Percentiles rank a stretch among this genome's conserved stretches.
Evolutionary conservation across 1,140 invertebrate species (phyloP).

Genomic region (Plectus sambesii): DNA sequence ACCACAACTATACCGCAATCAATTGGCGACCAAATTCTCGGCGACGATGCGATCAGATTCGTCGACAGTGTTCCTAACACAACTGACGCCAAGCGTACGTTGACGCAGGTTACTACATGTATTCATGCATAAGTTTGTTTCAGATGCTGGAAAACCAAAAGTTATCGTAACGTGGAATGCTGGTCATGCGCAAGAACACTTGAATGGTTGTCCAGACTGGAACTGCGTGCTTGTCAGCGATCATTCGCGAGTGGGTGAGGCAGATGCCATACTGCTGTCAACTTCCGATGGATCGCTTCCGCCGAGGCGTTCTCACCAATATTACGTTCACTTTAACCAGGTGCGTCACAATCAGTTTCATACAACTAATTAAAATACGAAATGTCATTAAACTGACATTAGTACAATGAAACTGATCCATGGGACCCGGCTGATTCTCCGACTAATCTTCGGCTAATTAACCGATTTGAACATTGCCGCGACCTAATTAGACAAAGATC

Average conservation of each 20-base stretch:
- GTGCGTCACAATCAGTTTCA: constrained; percentile 11
- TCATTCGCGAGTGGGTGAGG: constrained; percentile 8
- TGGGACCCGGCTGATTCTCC: background rate
- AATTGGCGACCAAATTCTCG: constrained; percentile 8
- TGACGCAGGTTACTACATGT: background rate
- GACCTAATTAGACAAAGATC: too few relatives aligned
- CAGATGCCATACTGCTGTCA: constrained; percentile 23
- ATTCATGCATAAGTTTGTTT: too few relatives aligned
- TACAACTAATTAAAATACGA: constrained; percentile 28
- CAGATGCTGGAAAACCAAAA: too few relatives aligned
- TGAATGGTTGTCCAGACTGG: constrained; percentile 41
- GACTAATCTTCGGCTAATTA: too few relatives aligned
- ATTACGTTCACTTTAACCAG: background rate
- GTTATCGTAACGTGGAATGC: too few relatives aligned
- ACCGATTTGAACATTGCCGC: too few relatives aligned
- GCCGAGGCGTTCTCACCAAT: constrained; percentile 6
- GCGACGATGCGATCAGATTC: constrained; percentile 8
- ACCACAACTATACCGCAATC: too few relatives aligned
- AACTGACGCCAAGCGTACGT: constrained; percentile 1
- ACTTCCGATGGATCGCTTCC: constrained; percentile 1
- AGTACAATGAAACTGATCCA: constrained; percentile 4
- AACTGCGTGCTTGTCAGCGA: constrained; percentile 32
- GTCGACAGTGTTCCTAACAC: constrained; percentile 13
- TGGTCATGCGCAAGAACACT: constrained; percentile 20
- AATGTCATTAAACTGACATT: too few relatives aligned